Percentiles rank a stretch among this genome's conserved stretches.
phyloP scores from a whole-genome alignment of 1,140 invertebrate species.

The Trichonephila inaurata region DNA sequence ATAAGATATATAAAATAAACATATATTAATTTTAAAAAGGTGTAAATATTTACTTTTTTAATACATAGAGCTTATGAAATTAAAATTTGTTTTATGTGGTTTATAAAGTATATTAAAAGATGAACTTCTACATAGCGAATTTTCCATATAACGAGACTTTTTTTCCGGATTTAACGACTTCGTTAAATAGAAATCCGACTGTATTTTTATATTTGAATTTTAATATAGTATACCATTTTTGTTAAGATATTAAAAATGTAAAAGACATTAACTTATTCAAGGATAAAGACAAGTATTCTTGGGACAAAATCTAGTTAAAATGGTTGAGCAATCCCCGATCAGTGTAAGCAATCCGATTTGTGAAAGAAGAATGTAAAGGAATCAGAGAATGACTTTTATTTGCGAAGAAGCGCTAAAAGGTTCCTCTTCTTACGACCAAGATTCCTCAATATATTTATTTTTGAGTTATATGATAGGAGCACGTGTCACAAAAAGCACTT shows the following conservation, averaged over 20 bases:
- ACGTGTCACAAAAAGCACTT: conserved; percentile 14
- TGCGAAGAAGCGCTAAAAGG: background rate
- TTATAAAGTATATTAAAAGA: no score
- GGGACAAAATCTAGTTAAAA: background rate
- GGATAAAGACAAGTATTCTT: background rate
- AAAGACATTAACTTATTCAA: background rate
- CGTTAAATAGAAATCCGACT: no score
- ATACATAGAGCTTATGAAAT: no score
- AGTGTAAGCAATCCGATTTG: background rate
- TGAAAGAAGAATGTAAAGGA: background rate
- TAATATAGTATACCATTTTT: background rate
- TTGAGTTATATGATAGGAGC: background rate
- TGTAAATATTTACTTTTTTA: no score
- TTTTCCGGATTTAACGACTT: no score
- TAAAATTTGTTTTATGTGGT: no score
- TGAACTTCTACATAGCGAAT: no score
- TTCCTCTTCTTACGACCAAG: background rate
- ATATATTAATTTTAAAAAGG: no score
- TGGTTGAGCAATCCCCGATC: background rate
- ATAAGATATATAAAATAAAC: no score
- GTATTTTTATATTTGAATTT: no score
- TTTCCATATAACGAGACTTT: no score
- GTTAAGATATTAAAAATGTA: background rate
- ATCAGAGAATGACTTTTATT: background rate
- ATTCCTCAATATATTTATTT: background rate